phyloP scores from a whole-genome alignment of 2,797 vertebrate species.

The Ataeniobius toweri region DNA sequence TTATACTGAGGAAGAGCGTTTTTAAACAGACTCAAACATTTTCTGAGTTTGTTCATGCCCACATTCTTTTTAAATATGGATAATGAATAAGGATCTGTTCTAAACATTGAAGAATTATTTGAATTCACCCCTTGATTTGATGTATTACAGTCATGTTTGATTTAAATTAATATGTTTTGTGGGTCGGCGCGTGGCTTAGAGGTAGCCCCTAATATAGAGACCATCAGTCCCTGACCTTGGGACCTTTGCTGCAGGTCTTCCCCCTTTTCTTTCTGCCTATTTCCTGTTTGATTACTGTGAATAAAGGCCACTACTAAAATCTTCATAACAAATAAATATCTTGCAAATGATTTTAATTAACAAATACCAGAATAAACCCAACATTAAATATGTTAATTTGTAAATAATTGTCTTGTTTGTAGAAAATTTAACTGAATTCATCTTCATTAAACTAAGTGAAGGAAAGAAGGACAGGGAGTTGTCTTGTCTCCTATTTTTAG shows the following conservation, averaged over 20 bases:
- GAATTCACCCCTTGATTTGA: not conserved
- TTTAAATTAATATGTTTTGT: not conserved
- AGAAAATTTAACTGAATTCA: not conserved
- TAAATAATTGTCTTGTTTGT: not conserved
- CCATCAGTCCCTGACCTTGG: no score
- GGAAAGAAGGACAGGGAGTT: not conserved
- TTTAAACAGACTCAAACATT: not conserved
- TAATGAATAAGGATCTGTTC: no score
- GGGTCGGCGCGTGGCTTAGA: no score
- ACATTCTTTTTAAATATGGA: no score
- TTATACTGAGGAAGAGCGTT: not conserved
- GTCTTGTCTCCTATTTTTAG: not conserved
- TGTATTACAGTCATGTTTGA: not conserved
- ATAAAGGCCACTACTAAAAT: not conserved
- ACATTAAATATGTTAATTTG: not conserved
- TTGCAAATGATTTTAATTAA: not conserved
- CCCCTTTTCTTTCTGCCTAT: no score
- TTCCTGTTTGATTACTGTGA: not conserved
- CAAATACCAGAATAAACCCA: not conserved
- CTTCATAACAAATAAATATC: not conserved
- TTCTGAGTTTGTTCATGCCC: not conserved
- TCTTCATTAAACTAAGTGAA: not conserved
- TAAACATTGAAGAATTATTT: not conserved
- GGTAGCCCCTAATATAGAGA: no score
- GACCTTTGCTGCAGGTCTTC: not conserved